These are phyloP conservation scores for Drosophila quinaria DNA, from an alignment of 2,888 invertebrate genomes.

Conservation along the genomic window DNA sequence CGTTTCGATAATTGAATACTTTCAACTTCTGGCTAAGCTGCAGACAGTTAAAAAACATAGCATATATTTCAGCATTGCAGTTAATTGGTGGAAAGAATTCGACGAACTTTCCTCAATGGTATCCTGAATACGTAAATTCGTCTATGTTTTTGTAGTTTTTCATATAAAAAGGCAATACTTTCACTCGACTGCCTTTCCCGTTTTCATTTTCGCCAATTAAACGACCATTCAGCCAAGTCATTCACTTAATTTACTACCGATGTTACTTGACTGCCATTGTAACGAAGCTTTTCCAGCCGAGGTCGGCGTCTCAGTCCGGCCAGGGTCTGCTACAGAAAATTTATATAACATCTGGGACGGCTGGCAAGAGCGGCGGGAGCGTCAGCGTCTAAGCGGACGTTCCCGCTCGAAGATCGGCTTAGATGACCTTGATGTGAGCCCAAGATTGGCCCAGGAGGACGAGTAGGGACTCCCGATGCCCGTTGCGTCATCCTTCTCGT, in stretches of 20 bases:
- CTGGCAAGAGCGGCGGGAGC: too few relatives aligned
- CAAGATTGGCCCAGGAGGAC: too few relatives aligned
- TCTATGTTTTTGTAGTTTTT: constrained; percentile 31
- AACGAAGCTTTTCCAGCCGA: too few relatives aligned
- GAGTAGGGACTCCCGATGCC: too few relatives aligned
- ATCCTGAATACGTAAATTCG: background rate
- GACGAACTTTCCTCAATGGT: background rate
- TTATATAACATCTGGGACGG: too few relatives aligned
- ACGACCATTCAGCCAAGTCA: constrained; percentile 65
- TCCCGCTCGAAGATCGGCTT: too few relatives aligned
- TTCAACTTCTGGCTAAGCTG: constrained; percentile 31
- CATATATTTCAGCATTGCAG: constrained; percentile 43
- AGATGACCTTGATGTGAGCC: too few relatives aligned
- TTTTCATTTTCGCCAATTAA: constrained; percentile 56
- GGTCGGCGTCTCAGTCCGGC: too few relatives aligned
- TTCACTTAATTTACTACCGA: constrained; percentile 82
- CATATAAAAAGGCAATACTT: constrained; percentile 29
- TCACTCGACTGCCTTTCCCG: constrained; percentile 31
- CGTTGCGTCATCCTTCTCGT: too few relatives aligned
- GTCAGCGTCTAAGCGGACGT: too few relatives aligned
- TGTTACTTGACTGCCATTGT: constrained; percentile 20
- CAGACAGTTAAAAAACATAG: constrained; percentile 41
- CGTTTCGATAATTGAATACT: constrained; percentile 78
- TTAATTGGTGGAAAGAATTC: constrained; percentile 51
- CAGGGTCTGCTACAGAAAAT: too few relatives aligned